phyloP scores from a whole-genome alignment of 2,888 invertebrate genomes.

The Allolobophora icterica region DNA sequence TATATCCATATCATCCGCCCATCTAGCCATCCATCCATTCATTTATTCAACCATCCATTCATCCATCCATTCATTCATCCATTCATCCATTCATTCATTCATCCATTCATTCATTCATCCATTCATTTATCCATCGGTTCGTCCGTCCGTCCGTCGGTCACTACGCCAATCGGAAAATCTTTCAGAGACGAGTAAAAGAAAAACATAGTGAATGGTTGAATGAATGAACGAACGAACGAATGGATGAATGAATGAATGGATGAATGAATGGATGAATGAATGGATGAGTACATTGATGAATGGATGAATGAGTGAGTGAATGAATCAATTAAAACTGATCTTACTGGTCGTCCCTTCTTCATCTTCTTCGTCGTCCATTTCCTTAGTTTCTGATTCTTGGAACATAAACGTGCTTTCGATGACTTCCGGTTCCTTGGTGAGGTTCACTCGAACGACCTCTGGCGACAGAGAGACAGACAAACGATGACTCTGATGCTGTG shows the following conservation, averaged over 20 bases:
- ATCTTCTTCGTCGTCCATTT: neutral
- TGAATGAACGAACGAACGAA: no score
- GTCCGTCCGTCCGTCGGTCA: neutral
- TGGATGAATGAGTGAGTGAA: neutral
- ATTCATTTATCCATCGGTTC: neutral
- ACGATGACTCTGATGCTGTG: neutral
- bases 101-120: no score
- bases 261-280: neutral
- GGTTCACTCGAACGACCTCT: constrained; percentile 21
- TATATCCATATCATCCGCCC: no score
- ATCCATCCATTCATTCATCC: no score
- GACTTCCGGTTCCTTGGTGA: neutral
- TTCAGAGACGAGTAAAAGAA: no score
- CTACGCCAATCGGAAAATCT: no score
- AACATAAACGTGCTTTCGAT: neutral
- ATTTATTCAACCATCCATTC: no score
- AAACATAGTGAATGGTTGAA: no score
- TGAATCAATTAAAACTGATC: neutral
- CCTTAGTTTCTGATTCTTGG: neutral
- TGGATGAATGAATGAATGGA: no score
- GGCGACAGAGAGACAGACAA: neutral
- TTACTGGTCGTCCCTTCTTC: neutral
- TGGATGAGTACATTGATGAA: neutral
- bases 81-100: no score
- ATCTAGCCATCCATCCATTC: no score